These are phyloP conservation scores for Cetoscarus ocellatus DNA, from an alignment of 2,797 vertebrate species.

Conservation along the genomic window DNA sequence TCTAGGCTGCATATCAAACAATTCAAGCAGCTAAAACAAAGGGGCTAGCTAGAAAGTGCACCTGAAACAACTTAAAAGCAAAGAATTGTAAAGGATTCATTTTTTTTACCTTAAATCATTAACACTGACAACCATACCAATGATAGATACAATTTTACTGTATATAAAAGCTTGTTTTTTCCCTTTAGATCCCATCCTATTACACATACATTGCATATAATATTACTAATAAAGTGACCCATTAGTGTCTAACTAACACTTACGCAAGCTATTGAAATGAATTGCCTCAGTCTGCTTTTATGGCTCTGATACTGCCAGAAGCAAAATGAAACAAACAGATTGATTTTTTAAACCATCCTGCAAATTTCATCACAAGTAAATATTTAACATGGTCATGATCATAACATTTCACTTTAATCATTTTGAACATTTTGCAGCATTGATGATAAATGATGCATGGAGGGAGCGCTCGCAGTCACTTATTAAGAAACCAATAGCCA, in stretches of 20 bases:
- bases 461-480: conserved; percentile 51
- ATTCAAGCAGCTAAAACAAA: too few species aligned
- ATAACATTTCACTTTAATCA: conserved; percentile 50
- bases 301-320: conserved; percentile 29
- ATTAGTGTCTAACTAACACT: conserved; percentile 5
- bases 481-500: conserved; percentile 54
- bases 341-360: conserved; percentile 51
- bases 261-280: conserved; percentile 28
- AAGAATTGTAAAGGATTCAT: not conserved
- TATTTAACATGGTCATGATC: conserved; percentile 46
- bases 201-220: not conserved
- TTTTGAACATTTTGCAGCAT: conserved; percentile 45
- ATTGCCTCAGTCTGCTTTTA: conserved; percentile 22
- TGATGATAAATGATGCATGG: conserved; percentile 55
- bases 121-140: too few species aligned
- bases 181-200: not conserved
- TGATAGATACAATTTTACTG: not conserved
- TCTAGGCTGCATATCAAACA: too few species aligned
- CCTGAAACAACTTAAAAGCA: not conserved
- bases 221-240: conserved; percentile 16
- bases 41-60: too few species aligned
- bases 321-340: conserved; percentile 55
- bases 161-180: not conserved
- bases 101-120: not conserved
- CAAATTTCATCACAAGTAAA: conserved; percentile 56